A percentile compares a stretch with the other conserved stretches of the same genome.
Evolutionary conservation across 2,888 invertebrate genomes (phyloP).

Genomic region (Watsonalla binaria): DNA sequence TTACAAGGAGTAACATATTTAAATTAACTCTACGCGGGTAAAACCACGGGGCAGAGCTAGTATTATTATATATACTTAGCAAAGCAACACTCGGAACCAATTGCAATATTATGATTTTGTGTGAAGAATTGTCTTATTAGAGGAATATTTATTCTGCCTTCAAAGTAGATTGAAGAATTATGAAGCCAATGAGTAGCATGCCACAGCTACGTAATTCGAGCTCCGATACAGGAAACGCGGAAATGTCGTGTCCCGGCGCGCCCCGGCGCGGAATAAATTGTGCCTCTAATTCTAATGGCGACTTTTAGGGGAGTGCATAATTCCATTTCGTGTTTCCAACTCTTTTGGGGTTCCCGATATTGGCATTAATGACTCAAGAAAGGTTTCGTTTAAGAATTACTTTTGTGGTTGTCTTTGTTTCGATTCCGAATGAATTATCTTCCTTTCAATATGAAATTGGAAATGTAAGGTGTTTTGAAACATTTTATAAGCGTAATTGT

Average conservation of each 20-base stretch:
- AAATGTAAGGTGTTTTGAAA: too few relatives aligned
- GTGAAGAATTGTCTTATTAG: too few relatives aligned
- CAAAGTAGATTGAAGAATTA: not conserved
- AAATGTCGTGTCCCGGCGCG: slow-evolving; percentile 49
- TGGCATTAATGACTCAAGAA: slow-evolving; percentile 70
- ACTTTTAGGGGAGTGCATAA: slow-evolving; percentile 73
- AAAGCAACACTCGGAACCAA: too few relatives aligned
- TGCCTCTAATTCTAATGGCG: slow-evolving; percentile 66
- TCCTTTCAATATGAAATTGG: too few relatives aligned
- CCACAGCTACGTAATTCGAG: slow-evolving; percentile 1
- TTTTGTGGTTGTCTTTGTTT: slow-evolving; percentile 46
- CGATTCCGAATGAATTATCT: slow-evolving; percentile 7
- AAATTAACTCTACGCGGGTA: too few relatives aligned
- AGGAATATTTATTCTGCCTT: too few relatives aligned
- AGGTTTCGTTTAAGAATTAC: slow-evolving; percentile 59
- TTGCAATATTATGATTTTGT: too few relatives aligned
- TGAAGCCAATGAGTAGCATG: not conserved
- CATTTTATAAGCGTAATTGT: too few relatives aligned
- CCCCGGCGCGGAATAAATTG: slow-evolving; percentile 61
- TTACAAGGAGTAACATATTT: too few relatives aligned
- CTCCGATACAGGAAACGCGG: slow-evolving; percentile 24
- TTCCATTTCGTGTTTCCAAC: slow-evolving; percentile 74
- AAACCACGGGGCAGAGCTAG: too few relatives aligned
- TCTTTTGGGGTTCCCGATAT: slow-evolving; percentile 68
- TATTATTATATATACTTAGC: too few relatives aligned